Evolutionary conservation across 2,113 vertebrate genomes (phyloP), one percentile per base, ranked within the genome.

Genomic region (Hyla sarda): DNA sequence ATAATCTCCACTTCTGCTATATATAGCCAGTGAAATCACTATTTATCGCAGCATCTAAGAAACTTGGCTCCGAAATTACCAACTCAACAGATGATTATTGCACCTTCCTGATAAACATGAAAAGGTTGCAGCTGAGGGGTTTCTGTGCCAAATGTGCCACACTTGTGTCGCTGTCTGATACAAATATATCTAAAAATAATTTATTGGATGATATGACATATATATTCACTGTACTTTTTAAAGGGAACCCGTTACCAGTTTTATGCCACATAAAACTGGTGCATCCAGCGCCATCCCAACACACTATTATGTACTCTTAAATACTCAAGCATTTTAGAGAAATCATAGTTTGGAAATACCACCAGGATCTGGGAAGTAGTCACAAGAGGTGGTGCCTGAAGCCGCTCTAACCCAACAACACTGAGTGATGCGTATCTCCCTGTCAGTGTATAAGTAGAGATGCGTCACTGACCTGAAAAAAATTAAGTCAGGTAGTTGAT

Each of bases 71-170:
- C 21, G 34, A 71, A 37, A 71, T 12, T 23, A 71, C 32, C 67
- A 41, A 71, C 67, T 71, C n/a, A 41, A 34, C 65, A 69, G 17
- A 71, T 71, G 34, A 37, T 41, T 37, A 71, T 23, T 71, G 17
- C 67, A 71, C 34, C 34, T 41, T 71, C 32, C 67, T 71, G 32
- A 34, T 37, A 69, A 69, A 19, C 65, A 41, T 37, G 19, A 71
- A 71, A 41, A 71, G 67, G 67, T 71, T 71, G 67, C 67, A 71
- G 67, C 34, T 71, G 34, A 71, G 32, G 67, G 19, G 37, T 41
- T 71, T 23, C 37, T 41, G 67, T 71, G 32, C 67, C 32, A 37
- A 11, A 71, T 41, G 23, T 71, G 41, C 67, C 32, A 41, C 9
- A 37, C 32, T 71, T 11, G 9, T 41, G 9, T 71, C 41, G 32